Evolutionary conservation across 2,797 vertebrate genomes (phyloP), one percentile per base, ranked within the genome.

Genomic region (Diglossa cyanea): DNA sequence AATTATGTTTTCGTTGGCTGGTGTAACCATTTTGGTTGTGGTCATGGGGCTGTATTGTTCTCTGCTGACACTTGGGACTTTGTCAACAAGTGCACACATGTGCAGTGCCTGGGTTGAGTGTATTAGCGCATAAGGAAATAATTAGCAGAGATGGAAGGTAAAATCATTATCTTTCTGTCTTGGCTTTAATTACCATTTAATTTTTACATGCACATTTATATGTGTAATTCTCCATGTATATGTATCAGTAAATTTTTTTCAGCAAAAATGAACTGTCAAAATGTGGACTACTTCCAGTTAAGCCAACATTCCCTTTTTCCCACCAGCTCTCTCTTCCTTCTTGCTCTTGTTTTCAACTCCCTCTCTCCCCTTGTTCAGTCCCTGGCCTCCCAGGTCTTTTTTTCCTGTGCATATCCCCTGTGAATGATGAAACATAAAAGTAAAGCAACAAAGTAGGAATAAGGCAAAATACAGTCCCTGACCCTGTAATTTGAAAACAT

Each of bases 11-110:
- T 94, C 11, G 1, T 96, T 97, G 94, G 94, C 95, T 77, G 72
- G 57, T 74, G 88, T 85, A 62, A 23, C 78, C 65, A 25, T 86
- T 91, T 80, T 86, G 73, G 79, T 90, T 81, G 80, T 76, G 81
- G 76, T 77, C 72, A 18, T n/a, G 26, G 50, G 92, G 53, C 5
- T 79, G 35, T 93, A 80, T 89, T 17, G 0, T 85, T 90, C 85
- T 77, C 61, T 48, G 65, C 68, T 89, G 92, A 90, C 92, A 90
- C 61, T 48, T 72, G 78, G 65, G 92, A 89, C 76, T 91, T 95
- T 89, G 89, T 96, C 95, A 93, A 62, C 91, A 93, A 95, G 87
- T 78, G 93, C 75, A 62, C 86, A 89, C 91, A 93, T 91, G 76
- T 90, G 81, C 51, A 51, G 66, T 77, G 86, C 54, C 70, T 88